Conservation (phyloP, 37 sponge, comb jelly and placozoan genomes). For the Bolinopsis microptera region DNA sequence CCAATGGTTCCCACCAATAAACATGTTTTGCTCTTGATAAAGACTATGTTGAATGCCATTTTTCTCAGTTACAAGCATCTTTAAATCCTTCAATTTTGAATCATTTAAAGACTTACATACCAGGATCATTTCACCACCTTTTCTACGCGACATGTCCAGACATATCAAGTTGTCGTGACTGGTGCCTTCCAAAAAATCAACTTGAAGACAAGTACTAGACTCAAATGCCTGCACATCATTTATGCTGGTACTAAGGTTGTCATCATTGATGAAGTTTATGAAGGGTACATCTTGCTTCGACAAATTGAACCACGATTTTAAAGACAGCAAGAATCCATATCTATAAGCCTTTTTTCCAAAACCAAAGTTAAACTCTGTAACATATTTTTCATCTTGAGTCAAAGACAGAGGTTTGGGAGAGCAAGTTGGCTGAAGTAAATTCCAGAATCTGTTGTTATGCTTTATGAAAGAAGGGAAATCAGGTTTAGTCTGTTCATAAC, state of each 20-base stretch:
- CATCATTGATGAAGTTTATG: background rate
- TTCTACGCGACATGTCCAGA: background rate
- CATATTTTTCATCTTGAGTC: background rate
- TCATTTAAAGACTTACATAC: background rate
- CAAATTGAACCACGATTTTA: slow-evolving; percentile 17
- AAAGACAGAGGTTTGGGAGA: background rate
- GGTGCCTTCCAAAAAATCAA: background rate
- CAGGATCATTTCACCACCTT: background rate
- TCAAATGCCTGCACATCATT: background rate
- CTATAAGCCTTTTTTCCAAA: background rate
- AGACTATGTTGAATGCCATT: background rate
- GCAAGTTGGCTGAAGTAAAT: slow-evolving; percentile 62
- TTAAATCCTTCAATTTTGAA: background rate
- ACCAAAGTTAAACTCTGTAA: slow-evolving; percentile 37
- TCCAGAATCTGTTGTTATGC: slow-evolving; percentile 77
- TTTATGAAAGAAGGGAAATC: slow-evolving; percentile 76
- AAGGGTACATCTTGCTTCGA: background rate
- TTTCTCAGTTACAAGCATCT: background rate
- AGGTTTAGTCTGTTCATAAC: slow-evolving; percentile 81
- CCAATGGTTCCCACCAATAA: slow-evolving; percentile 28
- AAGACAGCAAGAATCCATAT: background rate
- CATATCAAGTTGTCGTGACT: background rate
- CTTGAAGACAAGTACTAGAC: slow-evolving; percentile 14
- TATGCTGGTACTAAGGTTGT: background rate
- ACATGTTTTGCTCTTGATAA: background rate